Evolutionary conservation across 2,888 invertebrate genomes (phyloP), one percentile per base, ranked within the genome.

Genomic region (Cryptops parisi): DNA sequence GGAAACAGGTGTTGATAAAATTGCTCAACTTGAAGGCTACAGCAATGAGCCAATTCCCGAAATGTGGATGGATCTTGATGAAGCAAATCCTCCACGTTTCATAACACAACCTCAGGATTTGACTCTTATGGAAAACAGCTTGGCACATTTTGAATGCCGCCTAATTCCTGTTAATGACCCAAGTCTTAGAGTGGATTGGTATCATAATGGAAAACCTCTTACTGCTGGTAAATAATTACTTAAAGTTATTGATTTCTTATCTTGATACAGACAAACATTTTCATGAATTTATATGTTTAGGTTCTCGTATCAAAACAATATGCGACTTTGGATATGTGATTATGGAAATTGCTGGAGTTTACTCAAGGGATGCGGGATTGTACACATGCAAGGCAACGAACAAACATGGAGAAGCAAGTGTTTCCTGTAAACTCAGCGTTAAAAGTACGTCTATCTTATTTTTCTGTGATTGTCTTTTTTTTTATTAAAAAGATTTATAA

Each of bases 291-390:
- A 41, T 17, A 49, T 33, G 21, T 41, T 33, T 39, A 57, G 65
- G 91, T 56, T 89, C 89, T 3, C 80, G 93, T 65, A 84, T 93
- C 60, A 94, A 94, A 70, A 93, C 94, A 0, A 90, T 93, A 61
- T 89, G 91, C 64, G 96, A 97, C 67, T 96, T 97, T 71, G 96
- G 97, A 52, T 94, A 90, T 68, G 94, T 96, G 4, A 93, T 96
- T 61, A 76, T 98, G 58, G 97, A 97, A 74, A 84, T 97, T 53
- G 82, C 87, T 46, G 93, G 91, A 57, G 88, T 93, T 55, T 90
- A 91, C 64, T 86, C 87, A 68, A 79, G 91, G 53, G 97, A 97
- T 68, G 83, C 88, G 41, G 94, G 93, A 24, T 74, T 90, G 48
- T 90, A 90, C 63, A 87, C 87, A 6, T 90, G 89, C 74, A 89